Percentiles rank a stretch among this genome's conserved stretches.
Conservation (phyloP, 1,140 invertebrate genomes). For the Bombus pascuorum region DNA sequence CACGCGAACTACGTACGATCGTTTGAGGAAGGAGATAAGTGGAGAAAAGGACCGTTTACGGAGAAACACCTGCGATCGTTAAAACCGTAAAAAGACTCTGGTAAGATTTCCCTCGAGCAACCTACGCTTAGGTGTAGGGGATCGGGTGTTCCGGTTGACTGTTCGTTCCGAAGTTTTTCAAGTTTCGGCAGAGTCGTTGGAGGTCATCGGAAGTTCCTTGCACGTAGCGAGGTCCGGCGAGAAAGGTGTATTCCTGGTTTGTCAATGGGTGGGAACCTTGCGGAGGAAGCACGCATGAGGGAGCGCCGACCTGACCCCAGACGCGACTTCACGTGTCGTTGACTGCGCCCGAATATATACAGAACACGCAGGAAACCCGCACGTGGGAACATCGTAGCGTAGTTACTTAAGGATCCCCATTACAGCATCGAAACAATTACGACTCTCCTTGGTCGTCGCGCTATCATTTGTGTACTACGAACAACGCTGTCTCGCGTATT, state of each 20-base stretch:
- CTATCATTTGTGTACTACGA: conserved; percentile 12
- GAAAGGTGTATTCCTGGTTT: conserved; percentile 32
- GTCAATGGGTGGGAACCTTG: conserved; percentile 63
- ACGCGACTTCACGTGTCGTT: conserved; percentile 69
- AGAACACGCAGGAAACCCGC: conserved; percentile 55
- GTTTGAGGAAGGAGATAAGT: not conserved
- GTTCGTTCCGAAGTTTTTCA: conserved; percentile 38
- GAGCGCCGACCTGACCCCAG: conserved; percentile 62
- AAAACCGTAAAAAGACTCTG: not conserved
- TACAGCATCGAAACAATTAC: conserved; percentile 61
- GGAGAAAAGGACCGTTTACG: not conserved
- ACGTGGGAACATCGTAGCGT: conserved; percentile 62
- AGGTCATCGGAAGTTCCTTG: conserved; percentile 54
- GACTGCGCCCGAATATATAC: conserved; percentile 66
- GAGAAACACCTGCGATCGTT: not conserved
- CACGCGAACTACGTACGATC: not conserved
- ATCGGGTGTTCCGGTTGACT: not conserved
- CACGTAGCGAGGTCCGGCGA: conserved; percentile 23
- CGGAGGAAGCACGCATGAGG: conserved; percentile 63
- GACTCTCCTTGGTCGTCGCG: conserved; percentile 28
- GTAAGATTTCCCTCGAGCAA: conserved; percentile 3
- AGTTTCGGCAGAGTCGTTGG: conserved; percentile 51
- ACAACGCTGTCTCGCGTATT: not conserved
- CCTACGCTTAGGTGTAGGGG: too few relatives aligned
- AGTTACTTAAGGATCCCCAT: conserved; percentile 52